Conservation (phyloP, 2,113 vertebrate genomes). For the Motacilla alba region DNA sequence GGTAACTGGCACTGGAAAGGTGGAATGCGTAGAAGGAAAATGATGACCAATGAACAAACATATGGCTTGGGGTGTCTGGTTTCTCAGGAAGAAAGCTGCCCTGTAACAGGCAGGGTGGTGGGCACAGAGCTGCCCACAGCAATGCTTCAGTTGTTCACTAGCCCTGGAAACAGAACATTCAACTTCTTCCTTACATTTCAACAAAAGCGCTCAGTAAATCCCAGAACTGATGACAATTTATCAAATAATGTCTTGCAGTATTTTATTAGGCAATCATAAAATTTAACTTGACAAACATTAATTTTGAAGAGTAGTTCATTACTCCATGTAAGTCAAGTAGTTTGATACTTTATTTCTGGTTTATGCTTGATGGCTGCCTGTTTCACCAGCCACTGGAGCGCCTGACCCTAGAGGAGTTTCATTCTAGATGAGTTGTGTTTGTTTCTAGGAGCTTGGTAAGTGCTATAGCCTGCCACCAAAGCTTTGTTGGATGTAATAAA, state of each 20-base stretch:
- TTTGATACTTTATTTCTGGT: neutral
- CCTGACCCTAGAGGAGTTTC: neutral
- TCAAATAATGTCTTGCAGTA: neutral
- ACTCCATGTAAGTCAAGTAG: neutral
- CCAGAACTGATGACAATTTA: neutral
- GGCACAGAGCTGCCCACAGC: neutral
- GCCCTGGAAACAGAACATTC: neutral
- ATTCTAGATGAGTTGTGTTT: neutral
- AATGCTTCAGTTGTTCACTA: neutral
- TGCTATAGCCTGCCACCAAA: neutral
- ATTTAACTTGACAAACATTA: neutral
- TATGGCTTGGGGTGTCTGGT: neutral
- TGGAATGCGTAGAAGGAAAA: neutral
- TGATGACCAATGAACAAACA: fast-evolving
- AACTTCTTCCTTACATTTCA: neutral
- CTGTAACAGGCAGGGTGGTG: neutral
- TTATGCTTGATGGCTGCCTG: neutral
- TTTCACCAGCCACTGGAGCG: neutral
- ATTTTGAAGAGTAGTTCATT: neutral
- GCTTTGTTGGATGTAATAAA: neutral
- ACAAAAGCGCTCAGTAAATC: neutral
- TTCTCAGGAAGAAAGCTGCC: neutral
- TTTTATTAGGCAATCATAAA: neutral
- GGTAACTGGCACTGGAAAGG: neutral
- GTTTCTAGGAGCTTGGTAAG: neutral